Evolutionary conservation across 1,140 invertebrate species (phyloP).

Genomic region (Brachionus koreanus): DNA sequence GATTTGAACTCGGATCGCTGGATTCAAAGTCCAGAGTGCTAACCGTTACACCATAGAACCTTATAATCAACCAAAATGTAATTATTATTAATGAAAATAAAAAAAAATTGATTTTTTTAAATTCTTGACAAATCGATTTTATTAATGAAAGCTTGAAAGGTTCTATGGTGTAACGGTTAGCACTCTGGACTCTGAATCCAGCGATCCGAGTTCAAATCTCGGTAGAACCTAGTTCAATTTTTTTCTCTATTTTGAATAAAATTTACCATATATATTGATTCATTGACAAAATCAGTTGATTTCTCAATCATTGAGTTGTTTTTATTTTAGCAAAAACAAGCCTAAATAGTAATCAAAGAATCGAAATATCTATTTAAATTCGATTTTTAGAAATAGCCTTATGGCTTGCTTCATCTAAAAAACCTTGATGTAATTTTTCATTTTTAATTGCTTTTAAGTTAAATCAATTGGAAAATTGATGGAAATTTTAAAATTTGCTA

Average conservation of each 20-base stretch:
- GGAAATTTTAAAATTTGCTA: not conserved
- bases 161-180: too few species aligned
- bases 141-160: too few species aligned
- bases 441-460: not conserved
- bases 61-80: not conserved
- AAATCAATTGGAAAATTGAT: not conserved
- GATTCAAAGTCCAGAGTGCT: constrained; percentile 33
- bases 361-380: not conserved
- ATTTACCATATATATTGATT: not conserved
- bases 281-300: not conserved
- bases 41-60: constrained; percentile 33
- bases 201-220: constrained; percentile 33
- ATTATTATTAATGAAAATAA: too few species aligned
- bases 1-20: constrained; percentile 33
- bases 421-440: not conserved
- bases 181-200: constrained; percentile 34
- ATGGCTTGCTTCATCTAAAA: not conserved
- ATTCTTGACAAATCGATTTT: too few species aligned
- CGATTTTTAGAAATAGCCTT: not conserved
- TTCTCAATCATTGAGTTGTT: not conserved
- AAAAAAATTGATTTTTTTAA: too few species aligned
- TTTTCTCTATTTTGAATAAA: too few species aligned
- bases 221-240: not conserved
- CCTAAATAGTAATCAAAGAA: not conserved
- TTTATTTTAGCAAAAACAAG: not conserved